phyloP scores from a whole-genome alignment of 2,888 invertebrate species.

The Myopa tessellatipennis region DNA sequence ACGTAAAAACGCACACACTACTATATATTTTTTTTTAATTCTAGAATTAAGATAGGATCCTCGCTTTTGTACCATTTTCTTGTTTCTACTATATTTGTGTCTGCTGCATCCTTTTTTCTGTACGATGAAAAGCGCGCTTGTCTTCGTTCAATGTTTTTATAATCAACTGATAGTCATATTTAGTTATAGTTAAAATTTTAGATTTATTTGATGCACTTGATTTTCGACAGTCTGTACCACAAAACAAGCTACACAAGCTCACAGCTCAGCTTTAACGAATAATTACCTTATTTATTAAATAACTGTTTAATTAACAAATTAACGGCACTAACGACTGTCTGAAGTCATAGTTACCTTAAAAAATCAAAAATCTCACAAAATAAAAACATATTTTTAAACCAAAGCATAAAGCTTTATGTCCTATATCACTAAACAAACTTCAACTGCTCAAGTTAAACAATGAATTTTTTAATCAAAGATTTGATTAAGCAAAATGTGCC shows the following conservation, averaged over 20 bases:
- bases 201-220: background rate
- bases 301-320: too few species aligned
- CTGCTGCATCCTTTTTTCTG: background rate
- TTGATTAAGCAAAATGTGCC: too few species aligned
- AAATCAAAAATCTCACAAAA: too few species aligned
- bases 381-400: too few species aligned
- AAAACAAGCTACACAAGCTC: background rate
- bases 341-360: too few species aligned
- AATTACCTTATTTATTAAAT: too few species aligned
- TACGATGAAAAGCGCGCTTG: background rate
- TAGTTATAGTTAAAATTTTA: background rate
- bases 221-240: background rate
- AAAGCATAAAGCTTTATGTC: too few species aligned
- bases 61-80: background rate
- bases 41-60: background rate
- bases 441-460: too few species aligned
- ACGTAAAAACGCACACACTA: background rate
- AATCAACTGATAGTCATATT: conserved; percentile 1
- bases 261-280: too few species aligned
- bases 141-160: background rate
- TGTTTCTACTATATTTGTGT: background rate
- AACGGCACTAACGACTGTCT: too few species aligned
- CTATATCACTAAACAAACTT: too few species aligned
- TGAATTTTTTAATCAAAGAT: too few species aligned
- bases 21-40: background rate